phyloP scores from a whole-genome alignment of 2,888 invertebrate species.

The Endotricha flammealis region DNA sequence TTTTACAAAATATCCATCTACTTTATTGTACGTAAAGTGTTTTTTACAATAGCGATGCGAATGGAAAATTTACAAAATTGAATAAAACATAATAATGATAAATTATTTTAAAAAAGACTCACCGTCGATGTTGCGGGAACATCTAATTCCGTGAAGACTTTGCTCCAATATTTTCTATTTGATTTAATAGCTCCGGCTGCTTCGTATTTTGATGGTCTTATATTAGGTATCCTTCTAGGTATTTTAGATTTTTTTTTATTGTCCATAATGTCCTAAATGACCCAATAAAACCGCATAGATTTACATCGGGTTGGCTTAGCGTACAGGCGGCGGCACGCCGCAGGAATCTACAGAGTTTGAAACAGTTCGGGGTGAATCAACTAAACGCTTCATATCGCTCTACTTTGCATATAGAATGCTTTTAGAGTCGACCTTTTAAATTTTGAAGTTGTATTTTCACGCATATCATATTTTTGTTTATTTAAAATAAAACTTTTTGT shows the following conservation, averaged over 20 bases:
- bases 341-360: slow-evolving; percentile 1
- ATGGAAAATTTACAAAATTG: too few relatives aligned
- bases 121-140: slow-evolving; percentile 28
- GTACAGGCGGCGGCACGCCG: slow-evolving; percentile 3
- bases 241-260: slow-evolving; percentile 23
- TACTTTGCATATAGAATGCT: not conserved
- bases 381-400: slow-evolving; percentile 4
- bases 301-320: slow-evolving; percentile 11
- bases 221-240: slow-evolving; percentile 43
- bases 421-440: slow-evolving; percentile 9
- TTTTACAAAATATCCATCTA: too few relatives aligned
- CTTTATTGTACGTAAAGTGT: too few relatives aligned
- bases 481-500: too few relatives aligned
- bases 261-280: slow-evolving; percentile 3
- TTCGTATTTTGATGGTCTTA: slow-evolving; percentile 50
- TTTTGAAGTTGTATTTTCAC: not conserved
- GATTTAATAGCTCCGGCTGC: slow-evolving; percentile 38
- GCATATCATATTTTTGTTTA: too few relatives aligned
- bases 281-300: slow-evolving; percentile 10
- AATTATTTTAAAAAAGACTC: slow-evolving; percentile 20
- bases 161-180: slow-evolving; percentile 58
- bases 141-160: slow-evolving; percentile 43
- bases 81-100: too few relatives aligned
- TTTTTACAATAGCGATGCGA: too few relatives aligned
- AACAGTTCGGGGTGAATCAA: slow-evolving; percentile 3